A percentile compares a stretch with the other conserved stretches of the same genome.
These are phyloP conservation scores for Hesperia comma DNA, from an alignment of 2,888 invertebrate species.

Conservation along the genomic window DNA sequence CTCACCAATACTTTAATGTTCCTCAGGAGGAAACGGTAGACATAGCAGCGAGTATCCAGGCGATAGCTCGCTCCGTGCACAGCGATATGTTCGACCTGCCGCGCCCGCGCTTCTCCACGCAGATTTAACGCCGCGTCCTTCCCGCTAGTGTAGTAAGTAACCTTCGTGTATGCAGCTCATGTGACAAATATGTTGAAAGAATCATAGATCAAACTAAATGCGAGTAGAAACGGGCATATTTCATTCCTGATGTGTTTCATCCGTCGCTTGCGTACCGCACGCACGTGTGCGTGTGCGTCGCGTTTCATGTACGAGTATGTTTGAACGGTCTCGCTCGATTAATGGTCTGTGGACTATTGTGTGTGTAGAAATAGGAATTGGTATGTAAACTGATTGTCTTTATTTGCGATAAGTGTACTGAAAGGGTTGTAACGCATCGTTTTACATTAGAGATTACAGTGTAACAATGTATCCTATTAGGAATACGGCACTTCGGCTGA, in stretches of 20 bases:
- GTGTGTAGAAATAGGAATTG: constrained; percentile 2
- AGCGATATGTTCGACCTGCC: constrained; percentile 96
- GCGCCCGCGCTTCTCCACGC: constrained; percentile 92
- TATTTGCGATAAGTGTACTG: neutral
- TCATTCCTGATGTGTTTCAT: too few relatives aligned
- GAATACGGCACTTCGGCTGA: too few relatives aligned
- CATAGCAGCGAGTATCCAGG: constrained; percentile 96
- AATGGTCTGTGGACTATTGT: neutral
- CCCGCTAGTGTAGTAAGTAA: constrained; percentile 31
- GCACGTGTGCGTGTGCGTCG: too few relatives aligned
- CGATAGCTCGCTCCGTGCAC: constrained; percentile 95
- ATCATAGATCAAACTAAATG: neutral
- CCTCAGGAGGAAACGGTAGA: constrained; percentile 87
- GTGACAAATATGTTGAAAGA: constrained; percentile 29
- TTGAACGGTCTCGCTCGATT: neutral
- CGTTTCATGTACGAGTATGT: neutral
- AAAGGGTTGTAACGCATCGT: neutral
- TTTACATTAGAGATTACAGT: neutral
- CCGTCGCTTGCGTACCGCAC: too few relatives aligned
- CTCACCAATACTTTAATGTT: neutral
- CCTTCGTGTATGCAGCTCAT: constrained; percentile 19
- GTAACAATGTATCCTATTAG: too few relatives aligned
- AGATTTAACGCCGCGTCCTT: constrained; percentile 84
- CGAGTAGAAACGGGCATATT: neutral
- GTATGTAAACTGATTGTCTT: neutral